Conservation (phyloP, 2,888 invertebrate genomes). For the Diaperis boleti region DNA sequence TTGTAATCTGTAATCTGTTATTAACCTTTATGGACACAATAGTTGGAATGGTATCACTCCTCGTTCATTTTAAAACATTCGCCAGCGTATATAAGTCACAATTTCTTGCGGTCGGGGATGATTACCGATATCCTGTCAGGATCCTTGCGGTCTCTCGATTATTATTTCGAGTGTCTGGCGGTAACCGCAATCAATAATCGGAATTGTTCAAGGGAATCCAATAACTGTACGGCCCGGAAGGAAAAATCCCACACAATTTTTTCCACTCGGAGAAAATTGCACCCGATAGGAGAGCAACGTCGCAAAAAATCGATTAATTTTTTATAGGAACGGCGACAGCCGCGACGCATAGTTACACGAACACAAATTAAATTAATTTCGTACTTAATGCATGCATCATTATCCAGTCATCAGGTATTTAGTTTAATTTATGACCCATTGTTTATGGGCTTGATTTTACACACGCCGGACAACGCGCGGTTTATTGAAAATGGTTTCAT, state of each 20-base stretch:
- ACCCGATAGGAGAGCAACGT: conserved; percentile 5
- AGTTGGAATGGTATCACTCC: no score
- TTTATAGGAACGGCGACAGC: conserved; percentile 9
- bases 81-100: conserved; percentile 48
- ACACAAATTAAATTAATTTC: conserved; percentile 21
- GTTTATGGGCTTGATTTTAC: conserved; percentile 23
- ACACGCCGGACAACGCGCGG: conserved; percentile 1
- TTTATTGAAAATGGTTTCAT: conserved; percentile 4
- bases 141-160: conserved; percentile 51
- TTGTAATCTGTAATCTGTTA: no score
- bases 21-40: no score
- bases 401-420: conserved; percentile 36
- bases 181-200: conserved; percentile 54
- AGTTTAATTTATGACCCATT: conserved; percentile 37
- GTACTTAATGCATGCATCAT: conserved; percentile 24
- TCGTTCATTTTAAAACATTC: no score
- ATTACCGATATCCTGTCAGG: conserved; percentile 57
- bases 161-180: conserved; percentile 52
- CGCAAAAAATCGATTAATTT: conserved; percentile 36
- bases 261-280: conserved; percentile 27
- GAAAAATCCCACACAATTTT: conserved; percentile 38
- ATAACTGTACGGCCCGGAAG: conserved; percentile 38
- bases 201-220: conserved; percentile 50
- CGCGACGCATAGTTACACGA: not conserved
- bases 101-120: conserved; percentile 49